Evolutionary conservation across 2,888 invertebrate genomes (phyloP), one percentile per base, ranked within the genome.

Genomic region (Agrilus biguttatus): DNA sequence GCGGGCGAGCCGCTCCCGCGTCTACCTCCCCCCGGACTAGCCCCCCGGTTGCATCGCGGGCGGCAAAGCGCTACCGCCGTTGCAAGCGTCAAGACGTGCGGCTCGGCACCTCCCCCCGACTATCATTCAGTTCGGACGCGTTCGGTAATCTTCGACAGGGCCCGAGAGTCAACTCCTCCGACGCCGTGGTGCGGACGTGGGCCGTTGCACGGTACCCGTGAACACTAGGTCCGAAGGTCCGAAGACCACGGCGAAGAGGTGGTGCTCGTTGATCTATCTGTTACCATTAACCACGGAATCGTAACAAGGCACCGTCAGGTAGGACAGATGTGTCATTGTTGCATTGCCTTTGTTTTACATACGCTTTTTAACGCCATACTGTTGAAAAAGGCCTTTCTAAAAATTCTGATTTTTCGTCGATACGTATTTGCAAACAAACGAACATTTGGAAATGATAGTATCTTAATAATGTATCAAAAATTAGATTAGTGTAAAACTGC

Each of bases 11-110:
- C 58, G 53, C 56, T 55, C 55, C 56, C 54, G 55, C 63, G 62
- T 63, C 63, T 62, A 62, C 59, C 28, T 10, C 28, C 28, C 28
- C 28, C 28, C 28, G 28, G 21, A 28, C 28, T 28, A 28, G 28
- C 28, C 28, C 63, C 62, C 56, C 55, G 55, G 53, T 55, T 58
- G 59, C 62, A 59, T 57, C 58, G 55, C 57, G 52, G 56, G 57
- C 61, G 64, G 60, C 67, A 66, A 65, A 65, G 62, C 72, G 70
- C 67, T 70, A 67, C 65, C 70, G 70, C 69, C 70, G 68, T 62
- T 65, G 65, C 66, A 68, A 58, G 69, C 68, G 70, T 53, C 58
- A 57, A 60, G 63, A 64, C 63, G 63, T 62, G 55, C 58, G 28
- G 28, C 28, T 28, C 54, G 57, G 56, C 53, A 57, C 58, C 60